Base-by-base conservation (phyloP, 2,113 vertebrate genomes). In the Cyrtonyx montezumae region DNA sequence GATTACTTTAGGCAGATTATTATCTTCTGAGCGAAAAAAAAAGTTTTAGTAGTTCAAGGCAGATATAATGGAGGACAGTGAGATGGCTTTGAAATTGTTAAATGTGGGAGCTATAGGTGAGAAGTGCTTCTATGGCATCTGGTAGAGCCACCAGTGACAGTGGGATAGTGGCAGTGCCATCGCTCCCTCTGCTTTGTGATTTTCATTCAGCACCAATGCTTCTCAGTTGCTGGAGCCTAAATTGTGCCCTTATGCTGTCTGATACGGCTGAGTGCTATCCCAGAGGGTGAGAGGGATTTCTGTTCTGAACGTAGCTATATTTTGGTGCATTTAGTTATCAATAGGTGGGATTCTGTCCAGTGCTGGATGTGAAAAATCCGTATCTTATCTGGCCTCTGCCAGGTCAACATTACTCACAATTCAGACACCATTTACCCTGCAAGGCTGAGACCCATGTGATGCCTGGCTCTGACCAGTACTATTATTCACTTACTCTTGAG, bases 391-490 rank as follows among this genome's bases (percentile, higher is more conserved):
- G 93, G 79, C 95, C 95, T 79, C 90, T 96, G 93, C 83, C 94
- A 86, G 93, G 94, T 95, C 95, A 96, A 93, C 96, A 96, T 96
- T 96, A 96, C 91, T 96, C 96, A 96, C 93, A 71, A 95, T 96
- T 95, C 94, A 94, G 96, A 92, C 95, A 96, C 79, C 93, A 94
- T 96, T 96, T 95, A 96, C 96, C 94, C 93, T 91, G 88, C 93
- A 95, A 91, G 93, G 94, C 96, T 96, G 95, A 95, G 94, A 95
- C 95, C 95, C 0, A 22, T 96, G 91, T 93, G 96, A 94, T 95
- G 93, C 96, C 96, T 96, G 96, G 94, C 94, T 96, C 95, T 96
- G 94, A 90, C 96, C 94, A 95, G 96, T 75, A 96, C 96, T 96
- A 96, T 96, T 96, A 96, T 94, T 96, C 96, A 96, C 93, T 95